Evolutionary conservation across 2,888 invertebrate species (phyloP), one percentile per base, ranked within the genome.

Genomic region (Scaeva pyrastri): DNA sequence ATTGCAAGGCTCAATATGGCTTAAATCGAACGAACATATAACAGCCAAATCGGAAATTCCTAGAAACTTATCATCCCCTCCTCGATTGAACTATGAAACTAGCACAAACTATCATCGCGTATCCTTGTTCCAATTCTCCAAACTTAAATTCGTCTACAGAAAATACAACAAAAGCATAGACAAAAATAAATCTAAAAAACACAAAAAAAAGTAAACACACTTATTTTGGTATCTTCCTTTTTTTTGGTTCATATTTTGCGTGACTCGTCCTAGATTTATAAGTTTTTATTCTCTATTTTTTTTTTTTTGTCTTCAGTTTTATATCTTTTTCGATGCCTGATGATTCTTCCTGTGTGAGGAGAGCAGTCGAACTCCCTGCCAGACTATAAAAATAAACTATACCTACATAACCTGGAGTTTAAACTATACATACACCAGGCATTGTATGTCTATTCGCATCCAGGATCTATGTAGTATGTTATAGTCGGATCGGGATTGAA

Each of bases 201-300:
- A 11, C 45, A 77, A 21, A 26, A 70, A 64, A 76, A 72, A 68
- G 77, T 72, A 72, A 72, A 52, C 52, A 76, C 36, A 39, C 21
- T 21, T 71, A 62, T 16, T 41, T 64, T n/a, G 41, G 12, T 14
- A 48, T 21, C 14, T 36, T 36, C 36, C 39, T 1, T 73, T 60
- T 31, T 80, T 66, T 45, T 36, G 6, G 45, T 39, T 39, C 2
- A 19, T 71, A 55, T 58, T 79, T 66, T 50, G 74, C 66, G 56
- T 75, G 66, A 66, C 75, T 80, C 84, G 55, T 80, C 48, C 64
- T 55, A 52, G 58, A 72, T 84, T 66, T 75, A 60, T 72, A 62
- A 26, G 60, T 77, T 77, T 66, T 41, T 62, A 45, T n/a, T n/a
- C n/a, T n/a, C n/a, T n/a, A n/a, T 66, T 70, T 66, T 4, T 26